Evolutionary conservation across 1,140 invertebrate species (phyloP).

Genomic region (Homarus americanus): DNA sequence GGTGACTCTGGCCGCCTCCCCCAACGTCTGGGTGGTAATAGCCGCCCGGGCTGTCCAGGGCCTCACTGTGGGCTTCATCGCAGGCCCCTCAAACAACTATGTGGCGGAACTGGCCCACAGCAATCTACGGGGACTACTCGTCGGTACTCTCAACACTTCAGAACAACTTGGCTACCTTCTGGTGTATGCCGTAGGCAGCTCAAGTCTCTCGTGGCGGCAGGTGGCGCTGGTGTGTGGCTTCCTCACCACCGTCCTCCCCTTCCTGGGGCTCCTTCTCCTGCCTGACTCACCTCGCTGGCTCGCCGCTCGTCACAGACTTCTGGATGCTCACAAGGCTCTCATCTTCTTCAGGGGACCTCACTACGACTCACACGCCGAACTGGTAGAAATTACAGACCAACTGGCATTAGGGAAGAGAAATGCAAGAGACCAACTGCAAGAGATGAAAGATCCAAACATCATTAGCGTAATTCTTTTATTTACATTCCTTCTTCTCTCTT

Average conservation of each 20-base stretch:
- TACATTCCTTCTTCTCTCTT: conserved; percentile 22
- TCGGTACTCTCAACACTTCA: not conserved
- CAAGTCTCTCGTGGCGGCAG: conserved; percentile 20
- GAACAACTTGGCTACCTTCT: conserved; percentile 34
- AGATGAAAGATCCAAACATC: conserved; percentile 29
- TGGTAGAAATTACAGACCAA: conserved; percentile 6
- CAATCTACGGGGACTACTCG: conserved; percentile 14
- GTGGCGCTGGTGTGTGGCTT: conserved; percentile 35
- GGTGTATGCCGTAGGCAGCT: conserved; percentile 26
- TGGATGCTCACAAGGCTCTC: conserved; percentile 20
- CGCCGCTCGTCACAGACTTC: not conserved
- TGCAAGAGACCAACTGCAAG: conserved; percentile 20
- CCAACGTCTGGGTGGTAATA: conserved; percentile 18
- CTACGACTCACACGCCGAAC: conserved; percentile 26
- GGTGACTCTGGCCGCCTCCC: conserved; percentile 26
- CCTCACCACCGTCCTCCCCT: conserved; percentile 30
- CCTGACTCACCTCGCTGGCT: conserved; percentile 51
- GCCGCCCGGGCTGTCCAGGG: conserved; percentile 29
- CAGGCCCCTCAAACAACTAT: conserved; percentile 42
- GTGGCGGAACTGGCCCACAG: conserved; percentile 42
- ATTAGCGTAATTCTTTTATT: conserved; percentile 20
- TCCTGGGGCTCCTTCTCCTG: conserved; percentile 36
- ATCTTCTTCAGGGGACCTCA: conserved; percentile 38
- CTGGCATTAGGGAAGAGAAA: not conserved
- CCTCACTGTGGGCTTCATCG: conserved; percentile 42